Base-by-base conservation (phyloP, 2,888 invertebrate genomes). In the Diarsia mendica region DNA sequence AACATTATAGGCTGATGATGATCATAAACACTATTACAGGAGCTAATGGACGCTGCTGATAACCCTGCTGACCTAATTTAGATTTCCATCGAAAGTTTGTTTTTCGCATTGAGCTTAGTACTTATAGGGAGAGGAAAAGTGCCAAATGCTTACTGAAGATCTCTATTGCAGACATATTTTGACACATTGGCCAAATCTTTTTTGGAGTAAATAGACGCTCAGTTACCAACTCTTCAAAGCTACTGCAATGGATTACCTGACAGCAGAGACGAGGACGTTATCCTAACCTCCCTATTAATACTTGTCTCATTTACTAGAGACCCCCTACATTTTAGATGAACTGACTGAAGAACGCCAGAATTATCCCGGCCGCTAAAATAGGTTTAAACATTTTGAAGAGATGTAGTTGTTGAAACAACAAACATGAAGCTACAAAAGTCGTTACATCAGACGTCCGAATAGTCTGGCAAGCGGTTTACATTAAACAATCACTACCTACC, bases 401-500 rank as follows among this genome's bases (percentile, higher is more conserved):
- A 23, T 64, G 44, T 15, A 23, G 9, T 18, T 6, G 11, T 64
- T 55, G 11, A 23, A 23, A 46, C 18, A 28, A 28, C 13, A 20
- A 67, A 63, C 0, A 61, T 51, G 20, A 39, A 39, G 15, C 15
- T 55, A 20, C 23, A 11, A 67, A 15, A 23, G 15, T 55, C 11
- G 23, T 78, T 48, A 68, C 39, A 55, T 79, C 53, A 78, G 53
- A 55, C 33, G 23, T 8, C 44, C 77, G 51, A 73, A 74, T 76
- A 76, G 28, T 73, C 76, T 73, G 73, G 76, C 73, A 76, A 76
- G 60, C 15, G 3, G 63, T 51, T 49, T 51, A 76, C 18, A n/a
- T 60, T 3, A 60, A 49, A 73, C 20, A 28, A 61, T 61, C 76
- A 15, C 28, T 49, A 73, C 44, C 28, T 39, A 75, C 28, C 20